A percentile compares a stretch with the other conserved stretches of the same genome.
Conservation (phyloP, 2,113 vertebrate genomes). For the Struthio camelus region DNA sequence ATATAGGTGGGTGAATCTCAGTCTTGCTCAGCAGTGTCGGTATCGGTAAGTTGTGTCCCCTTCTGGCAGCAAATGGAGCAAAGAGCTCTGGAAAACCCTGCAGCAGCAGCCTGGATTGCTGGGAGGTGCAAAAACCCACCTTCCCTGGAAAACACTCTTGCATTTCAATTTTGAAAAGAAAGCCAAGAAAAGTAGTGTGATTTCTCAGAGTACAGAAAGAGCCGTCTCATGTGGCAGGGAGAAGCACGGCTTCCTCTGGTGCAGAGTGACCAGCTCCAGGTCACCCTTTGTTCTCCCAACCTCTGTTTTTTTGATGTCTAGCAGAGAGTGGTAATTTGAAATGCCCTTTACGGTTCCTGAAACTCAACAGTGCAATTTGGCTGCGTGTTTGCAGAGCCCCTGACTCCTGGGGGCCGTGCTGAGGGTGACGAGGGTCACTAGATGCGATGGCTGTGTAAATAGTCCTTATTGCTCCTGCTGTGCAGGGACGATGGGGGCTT, state of each 20-base stretch:
- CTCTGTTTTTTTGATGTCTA: not conserved
- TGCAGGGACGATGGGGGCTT: not conserved
- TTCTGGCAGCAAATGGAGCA: not conserved
- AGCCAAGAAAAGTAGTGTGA: not conserved
- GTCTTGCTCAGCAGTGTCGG: rapidly evolving
- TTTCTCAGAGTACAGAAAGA: not conserved
- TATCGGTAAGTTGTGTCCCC: not conserved
- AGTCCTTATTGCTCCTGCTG: rapidly evolving
- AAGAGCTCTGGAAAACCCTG: not conserved
- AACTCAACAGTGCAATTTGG: not conserved
- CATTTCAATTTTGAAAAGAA: not conserved
- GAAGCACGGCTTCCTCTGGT: not conserved
- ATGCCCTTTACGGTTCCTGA: not conserved
- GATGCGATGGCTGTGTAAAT: not conserved
- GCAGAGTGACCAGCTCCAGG: not conserved
- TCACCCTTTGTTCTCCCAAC: no score
- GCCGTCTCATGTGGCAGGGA: not conserved
- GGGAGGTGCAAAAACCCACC: not conserved
- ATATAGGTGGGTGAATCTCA: not conserved
- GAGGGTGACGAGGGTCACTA: not conserved
- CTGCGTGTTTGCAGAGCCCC: not conserved
- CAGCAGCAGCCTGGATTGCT: not conserved
- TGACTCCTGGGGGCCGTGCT: not conserved
- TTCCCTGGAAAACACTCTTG: not conserved
- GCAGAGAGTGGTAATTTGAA: not conserved